These are phyloP conservation scores for Eilema caniola DNA, from an alignment of 2,888 invertebrate species.

Conservation along the genomic window DNA sequence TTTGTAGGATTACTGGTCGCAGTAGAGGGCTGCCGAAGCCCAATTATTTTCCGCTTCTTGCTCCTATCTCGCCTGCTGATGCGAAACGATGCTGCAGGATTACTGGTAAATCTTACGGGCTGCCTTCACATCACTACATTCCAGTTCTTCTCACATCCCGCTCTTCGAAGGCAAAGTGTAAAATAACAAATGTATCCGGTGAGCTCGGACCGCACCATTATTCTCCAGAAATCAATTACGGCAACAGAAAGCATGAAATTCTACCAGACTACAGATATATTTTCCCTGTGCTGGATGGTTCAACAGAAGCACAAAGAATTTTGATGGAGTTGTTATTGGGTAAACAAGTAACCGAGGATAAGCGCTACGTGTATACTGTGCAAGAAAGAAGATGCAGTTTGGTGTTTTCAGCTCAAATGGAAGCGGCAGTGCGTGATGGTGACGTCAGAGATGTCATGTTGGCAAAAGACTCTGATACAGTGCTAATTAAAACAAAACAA, in stretches of 20 bases:
- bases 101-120: constrained; percentile 92
- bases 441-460: constrained; percentile 92
- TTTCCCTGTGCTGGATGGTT: constrained; percentile 90
- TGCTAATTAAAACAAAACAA: constrained; percentile 90
- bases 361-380: constrained; percentile 91
- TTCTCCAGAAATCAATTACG: constrained; percentile 87
- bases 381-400: constrained; percentile 91
- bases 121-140: constrained; percentile 92
- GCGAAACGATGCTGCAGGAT: constrained; percentile 93
- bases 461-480: constrained; percentile 91
- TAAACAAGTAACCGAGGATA: constrained; percentile 87
- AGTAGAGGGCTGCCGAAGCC: constrained; percentile 93
- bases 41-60: constrained; percentile 93
- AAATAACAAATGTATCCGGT: constrained; percentile 89
- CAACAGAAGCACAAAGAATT: constrained; percentile 89
- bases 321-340: constrained; percentile 88
- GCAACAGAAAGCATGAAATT: constrained; percentile 89
- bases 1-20: constrained; percentile 93
- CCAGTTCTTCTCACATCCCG: constrained; percentile 89
- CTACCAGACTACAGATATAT: constrained; percentile 91
- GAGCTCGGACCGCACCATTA: constrained; percentile 88
- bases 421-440: constrained; percentile 92
- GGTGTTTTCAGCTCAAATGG: constrained; percentile 91
- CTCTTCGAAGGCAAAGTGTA: constrained; percentile 86
- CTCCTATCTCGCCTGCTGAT: constrained; percentile 94